Base-by-base conservation (phyloP, 1,140 invertebrate species). In the Adoxophyes honmai region DNA sequence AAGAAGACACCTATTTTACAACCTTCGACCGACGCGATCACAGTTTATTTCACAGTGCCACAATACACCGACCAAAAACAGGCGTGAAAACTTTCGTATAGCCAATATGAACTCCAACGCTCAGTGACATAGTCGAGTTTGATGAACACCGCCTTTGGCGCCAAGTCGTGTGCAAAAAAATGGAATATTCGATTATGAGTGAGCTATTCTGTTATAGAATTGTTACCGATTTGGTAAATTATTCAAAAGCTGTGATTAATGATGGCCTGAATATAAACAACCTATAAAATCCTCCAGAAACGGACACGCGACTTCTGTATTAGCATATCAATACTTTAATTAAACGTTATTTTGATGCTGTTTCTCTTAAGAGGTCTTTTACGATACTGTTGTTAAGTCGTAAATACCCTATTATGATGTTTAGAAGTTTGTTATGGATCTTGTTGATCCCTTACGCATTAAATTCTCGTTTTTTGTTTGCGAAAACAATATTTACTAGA, bases 181-280 rank as follows among this genome's bases (percentile, higher is more conserved):
- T 39, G 34, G 55, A 63, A 62, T 66, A 57, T 44, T 54, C 36
- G 59, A 57, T 64, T 63, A 61, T 52, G 55, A 70, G 52, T 63
- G 42, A 48, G 16, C 11, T 48, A 48, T 48, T 48, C 11, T 28
- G 21, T 28, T 48, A 48, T 21, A 28, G 18, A 28, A 48, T 33
- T 64, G 64, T 65, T 76, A 68, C 65, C 57, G 60, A 77, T 70
- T 73, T 68, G 53, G 44, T 63, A 62, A 61, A 70, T 56, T 42
- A 62, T 63, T 59, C 56, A 59, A 58, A 52, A 54, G 55, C 57
- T 48, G 57, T 75, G 75, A 75, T 81, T 77, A 70, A 78, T 74
- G 56, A 54, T 15, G 42, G 34, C 44, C 44, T 60, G 53, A 68
- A 57, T 67, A 73, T 73, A 76, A 78, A 78, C 71, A 78, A 69